Percentiles rank a stretch among this genome's conserved stretches.
Evolutionary conservation across 2,113 vertebrate genomes (phyloP).

Genomic region (Ondatra zibethicus): DNA sequence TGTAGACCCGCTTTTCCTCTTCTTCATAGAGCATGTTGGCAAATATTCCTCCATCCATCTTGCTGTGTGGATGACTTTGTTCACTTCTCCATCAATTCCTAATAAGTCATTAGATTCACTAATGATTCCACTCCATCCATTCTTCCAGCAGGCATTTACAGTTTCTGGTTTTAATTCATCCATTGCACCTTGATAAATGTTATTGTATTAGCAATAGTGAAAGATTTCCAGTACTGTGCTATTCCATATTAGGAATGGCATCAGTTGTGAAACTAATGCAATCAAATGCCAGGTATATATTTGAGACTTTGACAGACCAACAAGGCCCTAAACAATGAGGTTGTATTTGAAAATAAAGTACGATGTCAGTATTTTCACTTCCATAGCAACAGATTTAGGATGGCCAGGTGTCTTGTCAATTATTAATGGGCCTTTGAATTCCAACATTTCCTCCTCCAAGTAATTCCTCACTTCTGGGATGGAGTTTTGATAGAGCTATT

Average conservation of each 20-base stretch:
- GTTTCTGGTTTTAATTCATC: conserved; percentile 48
- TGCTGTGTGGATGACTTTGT: conserved; percentile 15
- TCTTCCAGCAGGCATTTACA: conserved; percentile 29
- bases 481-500: not conserved
- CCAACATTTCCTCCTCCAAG: not conserved
- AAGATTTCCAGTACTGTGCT: not conserved
- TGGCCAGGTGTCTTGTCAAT: not conserved
- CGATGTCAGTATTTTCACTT: not conserved
- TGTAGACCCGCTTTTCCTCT: not conserved
- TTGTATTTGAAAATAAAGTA: not conserved
- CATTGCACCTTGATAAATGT: conserved; percentile 7
- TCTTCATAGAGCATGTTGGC: not conserved
- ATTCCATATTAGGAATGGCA: not conserved
- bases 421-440: not conserved
- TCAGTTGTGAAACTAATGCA: not conserved
- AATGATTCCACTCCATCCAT: not conserved
- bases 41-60: not conserved
- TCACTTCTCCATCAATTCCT: not conserved
- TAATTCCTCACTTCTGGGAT: not conserved
- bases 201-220: not conserved
- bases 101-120: conserved; percentile 7
- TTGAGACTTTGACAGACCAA: not conserved
- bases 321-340: not conserved
- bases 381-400: not conserved
- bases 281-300: not conserved